Percentiles rank a stretch among this genome's conserved stretches.
phyloP scores from a whole-genome alignment of 1,140 invertebrate species.

The Nautilus pompilius region DNA sequence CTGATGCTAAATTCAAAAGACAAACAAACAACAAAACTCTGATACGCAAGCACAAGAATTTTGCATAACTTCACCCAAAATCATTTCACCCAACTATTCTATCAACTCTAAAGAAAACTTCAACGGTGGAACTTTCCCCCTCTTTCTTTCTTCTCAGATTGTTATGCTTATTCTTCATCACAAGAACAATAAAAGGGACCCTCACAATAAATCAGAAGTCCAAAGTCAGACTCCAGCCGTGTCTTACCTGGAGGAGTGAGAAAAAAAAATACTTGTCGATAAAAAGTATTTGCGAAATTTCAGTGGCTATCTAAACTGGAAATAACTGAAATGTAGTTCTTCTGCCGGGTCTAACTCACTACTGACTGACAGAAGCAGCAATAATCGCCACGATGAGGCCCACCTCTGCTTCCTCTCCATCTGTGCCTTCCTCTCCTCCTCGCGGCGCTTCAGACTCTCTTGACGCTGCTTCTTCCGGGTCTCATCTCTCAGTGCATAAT shows the following conservation, averaged over 20 bases:
- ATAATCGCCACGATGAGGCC: background rate
- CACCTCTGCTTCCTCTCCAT: slow-evolving; percentile 27
- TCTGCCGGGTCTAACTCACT: background rate
- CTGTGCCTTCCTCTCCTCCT: slow-evolving; percentile 32
- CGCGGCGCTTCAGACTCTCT: slow-evolving; percentile 32
- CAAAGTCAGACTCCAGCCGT: no score
- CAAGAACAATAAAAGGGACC: no score
- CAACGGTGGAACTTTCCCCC: no score
- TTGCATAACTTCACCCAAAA: no score
- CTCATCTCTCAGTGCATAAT: slow-evolving; percentile 25
- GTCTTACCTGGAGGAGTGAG: no score
- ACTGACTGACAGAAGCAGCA: background rate
- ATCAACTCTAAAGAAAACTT: no score
- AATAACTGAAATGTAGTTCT: background rate
- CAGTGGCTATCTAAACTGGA: background rate
- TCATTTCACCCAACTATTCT: no score
- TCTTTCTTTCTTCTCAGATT: no score
- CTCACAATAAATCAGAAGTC: no score
- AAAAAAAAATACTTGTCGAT: no score
- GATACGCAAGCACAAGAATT: background rate
- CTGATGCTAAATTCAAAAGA: background rate
- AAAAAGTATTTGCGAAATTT: background rate
- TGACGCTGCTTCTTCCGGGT: slow-evolving; percentile 29
- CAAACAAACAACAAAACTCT: background rate
- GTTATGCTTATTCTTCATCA: no score